phyloP scores from a whole-genome alignment of 1,140 invertebrate genomes.

The fruit fly (Drosophila melanogaster) region DNA sequence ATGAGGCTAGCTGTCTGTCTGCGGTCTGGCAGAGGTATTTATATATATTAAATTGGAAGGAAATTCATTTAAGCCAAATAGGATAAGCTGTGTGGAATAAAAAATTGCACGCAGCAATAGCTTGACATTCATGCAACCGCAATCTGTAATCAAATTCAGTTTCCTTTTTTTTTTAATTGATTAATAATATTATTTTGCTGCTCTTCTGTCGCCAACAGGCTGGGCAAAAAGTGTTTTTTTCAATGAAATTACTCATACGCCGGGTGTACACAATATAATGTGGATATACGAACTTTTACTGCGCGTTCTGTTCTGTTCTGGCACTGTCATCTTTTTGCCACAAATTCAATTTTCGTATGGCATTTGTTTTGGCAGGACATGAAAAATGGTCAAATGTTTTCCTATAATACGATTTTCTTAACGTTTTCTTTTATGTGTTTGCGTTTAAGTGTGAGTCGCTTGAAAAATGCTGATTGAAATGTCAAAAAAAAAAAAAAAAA shows the following conservation, averaged over 20 bases:
- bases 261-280: conserved; percentile 31
- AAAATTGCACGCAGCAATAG: conserved; percentile 7
- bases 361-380: conserved; percentile 49
- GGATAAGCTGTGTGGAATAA: conserved; percentile 17
- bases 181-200: conserved; percentile 28
- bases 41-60: conserved; percentile 28
- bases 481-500: conserved; percentile 17
- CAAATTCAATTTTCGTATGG: conserved; percentile 72
- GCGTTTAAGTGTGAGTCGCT: conserved; percentile 26
- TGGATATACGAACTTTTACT: conserved; percentile 28
- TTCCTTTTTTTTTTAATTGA: conserved; percentile 24
- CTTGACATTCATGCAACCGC: conserved; percentile 28
- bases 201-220: background rate
- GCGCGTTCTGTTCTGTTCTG: conserved; percentile 2
- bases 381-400: conserved; percentile 79
- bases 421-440: conserved; percentile 64
- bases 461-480: conserved; percentile 78
- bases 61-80: conserved; percentile 16
- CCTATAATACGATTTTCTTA: conserved; percentile 75
- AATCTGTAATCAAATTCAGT: conserved; percentile 15
- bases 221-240: background rate
- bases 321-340: conserved; percentile 46
- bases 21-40: conserved; percentile 17
- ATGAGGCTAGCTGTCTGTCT: conserved; percentile 18
- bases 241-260: conserved; percentile 34